A percentile compares a stretch with the other conserved stretches of the same genome.
These are phyloP conservation scores for Siniperca knerii DNA, from an alignment of 2,113 vertebrate genomes.

Conservation along the genomic window DNA sequence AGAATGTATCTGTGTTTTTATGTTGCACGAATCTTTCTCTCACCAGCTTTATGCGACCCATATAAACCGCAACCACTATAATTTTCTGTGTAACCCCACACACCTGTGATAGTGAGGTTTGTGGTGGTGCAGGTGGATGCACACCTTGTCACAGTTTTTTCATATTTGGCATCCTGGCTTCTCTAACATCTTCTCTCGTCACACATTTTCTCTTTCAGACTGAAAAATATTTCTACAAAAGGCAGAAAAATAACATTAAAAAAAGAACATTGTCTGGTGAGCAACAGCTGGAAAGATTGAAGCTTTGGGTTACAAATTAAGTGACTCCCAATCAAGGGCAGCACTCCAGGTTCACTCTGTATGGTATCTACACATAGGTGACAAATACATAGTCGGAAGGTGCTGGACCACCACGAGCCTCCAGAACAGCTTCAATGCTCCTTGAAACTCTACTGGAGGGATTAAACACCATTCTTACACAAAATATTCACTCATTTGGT, in stretches of 20 bases:
- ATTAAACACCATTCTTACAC: not conserved
- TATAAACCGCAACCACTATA: not conserved
- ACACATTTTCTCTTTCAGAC: not conserved
- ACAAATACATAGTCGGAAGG: not conserved
- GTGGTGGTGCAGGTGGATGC: not conserved
- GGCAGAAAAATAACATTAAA: not conserved
- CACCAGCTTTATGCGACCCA: not conserved
- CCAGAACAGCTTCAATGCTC: not conserved
- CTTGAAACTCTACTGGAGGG: not conserved
- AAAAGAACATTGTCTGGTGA: not conserved
- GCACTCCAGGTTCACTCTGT: not conserved
- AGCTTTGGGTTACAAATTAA: not conserved
- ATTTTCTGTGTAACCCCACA: conserved; percentile 18
- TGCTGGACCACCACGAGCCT: not conserved
- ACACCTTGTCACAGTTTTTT: not conserved
- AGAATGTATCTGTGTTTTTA: not conserved
- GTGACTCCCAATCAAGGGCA: not conserved
- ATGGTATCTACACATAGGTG: not conserved
- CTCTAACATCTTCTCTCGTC: not conserved
- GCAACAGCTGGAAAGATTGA: not conserved
- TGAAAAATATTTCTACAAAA: not conserved
- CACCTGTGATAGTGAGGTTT: conserved; percentile 14
- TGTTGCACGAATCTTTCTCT: not conserved
- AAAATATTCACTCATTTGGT: not conserved
- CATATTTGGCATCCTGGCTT: not conserved